Evolutionary conservation across 2,888 invertebrate species (phyloP).

Genomic region (Dasysyrphus albostriatus): DNA sequence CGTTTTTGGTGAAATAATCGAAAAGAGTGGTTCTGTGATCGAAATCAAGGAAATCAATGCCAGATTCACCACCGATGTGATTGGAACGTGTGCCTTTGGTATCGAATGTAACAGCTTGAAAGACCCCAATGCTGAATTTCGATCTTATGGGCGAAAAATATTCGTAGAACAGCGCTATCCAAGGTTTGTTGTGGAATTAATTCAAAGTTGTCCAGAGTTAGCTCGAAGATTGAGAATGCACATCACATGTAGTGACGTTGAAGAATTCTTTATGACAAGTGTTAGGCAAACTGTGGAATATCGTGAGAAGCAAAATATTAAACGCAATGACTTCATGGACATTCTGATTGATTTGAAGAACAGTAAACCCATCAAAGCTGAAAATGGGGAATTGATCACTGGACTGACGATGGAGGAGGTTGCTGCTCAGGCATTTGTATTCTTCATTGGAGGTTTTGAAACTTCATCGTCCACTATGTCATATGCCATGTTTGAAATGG

Average conservation of each 20-base stretch:
- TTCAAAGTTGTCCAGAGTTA: slow-evolving; percentile 76
- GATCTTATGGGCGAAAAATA: slow-evolving; percentile 77
- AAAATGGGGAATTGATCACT: slow-evolving; percentile 33
- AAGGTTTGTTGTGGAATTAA: not conserved
- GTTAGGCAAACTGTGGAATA: slow-evolving; percentile 77
- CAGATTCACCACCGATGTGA: slow-evolving; percentile 84
- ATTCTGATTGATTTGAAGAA: slow-evolving; percentile 79
- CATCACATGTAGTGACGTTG: slow-evolving; percentile 75
- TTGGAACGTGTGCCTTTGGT: slow-evolving; percentile 84
- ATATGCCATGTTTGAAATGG: slow-evolving; percentile 85
- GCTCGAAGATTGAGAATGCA: slow-evolving; percentile 77
- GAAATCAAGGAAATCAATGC: slow-evolving; percentile 83
- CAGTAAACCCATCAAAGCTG: slow-evolving; percentile 20
- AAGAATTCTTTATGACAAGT: slow-evolving; percentile 77
- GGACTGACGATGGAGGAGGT: slow-evolving; percentile 84
- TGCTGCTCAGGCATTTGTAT: slow-evolving; percentile 85
- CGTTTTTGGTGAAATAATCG: not conserved
- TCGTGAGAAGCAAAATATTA: slow-evolving; percentile 77
- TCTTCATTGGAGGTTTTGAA: slow-evolving; percentile 86
- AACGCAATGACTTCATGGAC: slow-evolving; percentile 79
- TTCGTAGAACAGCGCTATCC: slow-evolving; percentile 75
- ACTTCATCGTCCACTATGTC: slow-evolving; percentile 85
- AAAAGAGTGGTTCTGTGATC: slow-evolving; percentile 60
- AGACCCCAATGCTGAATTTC: slow-evolving; percentile 81
- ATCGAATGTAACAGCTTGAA: slow-evolving; percentile 83